Conservation (phyloP, 2,888 invertebrate genomes). For the Polydrusus tereticollis region DNA sequence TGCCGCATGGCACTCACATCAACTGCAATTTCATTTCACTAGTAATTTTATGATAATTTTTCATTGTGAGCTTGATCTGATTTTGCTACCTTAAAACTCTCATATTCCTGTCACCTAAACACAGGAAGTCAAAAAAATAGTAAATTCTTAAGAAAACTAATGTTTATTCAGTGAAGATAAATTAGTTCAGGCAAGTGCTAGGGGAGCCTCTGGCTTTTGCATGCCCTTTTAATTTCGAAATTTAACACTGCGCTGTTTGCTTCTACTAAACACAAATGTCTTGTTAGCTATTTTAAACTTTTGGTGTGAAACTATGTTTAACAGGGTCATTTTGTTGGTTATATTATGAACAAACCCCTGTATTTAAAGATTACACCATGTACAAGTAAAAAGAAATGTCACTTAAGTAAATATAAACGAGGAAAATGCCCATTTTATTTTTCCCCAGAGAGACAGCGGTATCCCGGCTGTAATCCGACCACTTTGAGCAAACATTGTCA, state of each 20-base stretch:
- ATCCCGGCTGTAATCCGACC: conserved; percentile 18
- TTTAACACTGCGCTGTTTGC: too few relatives aligned
- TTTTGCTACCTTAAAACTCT: too few relatives aligned
- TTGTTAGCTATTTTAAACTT: too few relatives aligned
- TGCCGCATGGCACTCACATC: too few relatives aligned
- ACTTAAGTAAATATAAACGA: conserved; percentile 8
- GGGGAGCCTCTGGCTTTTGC: neutral
- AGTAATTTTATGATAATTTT: too few relatives aligned
- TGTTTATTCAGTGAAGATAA: neutral
- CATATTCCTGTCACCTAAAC: neutral
- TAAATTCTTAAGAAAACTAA: neutral
- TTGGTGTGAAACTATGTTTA: too few relatives aligned
- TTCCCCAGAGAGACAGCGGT: conserved; percentile 10
- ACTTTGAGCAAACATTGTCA: conserved; percentile 21
- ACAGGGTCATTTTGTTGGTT: too few relatives aligned
- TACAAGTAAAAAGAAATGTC: neutral
- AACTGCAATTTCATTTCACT: too few relatives aligned
- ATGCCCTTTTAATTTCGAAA: neutral
- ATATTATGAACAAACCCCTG: neutral
- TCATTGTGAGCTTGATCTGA: too few relatives aligned
- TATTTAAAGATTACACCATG: neutral
- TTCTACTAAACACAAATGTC: too few relatives aligned
- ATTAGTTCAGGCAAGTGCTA: neutral
- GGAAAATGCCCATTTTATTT: conserved; percentile 13
- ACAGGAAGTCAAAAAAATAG: neutral